These are phyloP conservation scores for Ochlodes sylvanus DNA, from an alignment of 2,888 invertebrate genomes.

Conservation along the genomic window DNA sequence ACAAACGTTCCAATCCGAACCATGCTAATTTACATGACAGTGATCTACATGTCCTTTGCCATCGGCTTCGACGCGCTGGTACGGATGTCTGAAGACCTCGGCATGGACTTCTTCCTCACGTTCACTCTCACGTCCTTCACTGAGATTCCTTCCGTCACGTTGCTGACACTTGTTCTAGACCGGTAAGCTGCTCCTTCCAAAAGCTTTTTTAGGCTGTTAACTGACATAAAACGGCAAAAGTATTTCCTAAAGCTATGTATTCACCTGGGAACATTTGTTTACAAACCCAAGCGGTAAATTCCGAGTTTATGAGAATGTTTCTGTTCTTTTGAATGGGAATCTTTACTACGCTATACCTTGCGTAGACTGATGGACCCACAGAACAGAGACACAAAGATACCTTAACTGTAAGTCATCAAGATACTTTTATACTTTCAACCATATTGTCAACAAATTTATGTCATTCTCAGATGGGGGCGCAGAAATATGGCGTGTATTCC, in stretches of 20 bases:
- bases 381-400: too few species aligned
- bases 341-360: too few species aligned
- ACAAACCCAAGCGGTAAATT: too few species aligned
- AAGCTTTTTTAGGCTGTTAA: too few species aligned
- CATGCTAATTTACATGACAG: constrained; percentile 62
- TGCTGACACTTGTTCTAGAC: constrained; percentile 69
- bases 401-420: too few species aligned
- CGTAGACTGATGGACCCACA: too few species aligned
- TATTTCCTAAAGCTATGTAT: too few species aligned
- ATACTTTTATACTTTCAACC: too few species aligned
- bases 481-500: constrained; percentile 67
- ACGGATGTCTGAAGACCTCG: constrained; percentile 73
- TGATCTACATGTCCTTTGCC: constrained; percentile 72
- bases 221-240: too few species aligned
- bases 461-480: constrained; percentile 67
- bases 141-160: constrained; percentile 74
- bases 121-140: constrained; percentile 76
- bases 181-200: constrained; percentile 52
- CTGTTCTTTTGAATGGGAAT: too few species aligned
- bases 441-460: background rate
- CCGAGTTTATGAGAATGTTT: too few species aligned
- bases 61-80: constrained; percentile 78
- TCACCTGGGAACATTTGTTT: too few species aligned
- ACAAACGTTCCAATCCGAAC: constrained; percentile 61
- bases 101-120: constrained; percentile 75